Evolutionary conservation across 2,888 invertebrate genomes (phyloP).

Genomic region (Cetonia aurata): DNA sequence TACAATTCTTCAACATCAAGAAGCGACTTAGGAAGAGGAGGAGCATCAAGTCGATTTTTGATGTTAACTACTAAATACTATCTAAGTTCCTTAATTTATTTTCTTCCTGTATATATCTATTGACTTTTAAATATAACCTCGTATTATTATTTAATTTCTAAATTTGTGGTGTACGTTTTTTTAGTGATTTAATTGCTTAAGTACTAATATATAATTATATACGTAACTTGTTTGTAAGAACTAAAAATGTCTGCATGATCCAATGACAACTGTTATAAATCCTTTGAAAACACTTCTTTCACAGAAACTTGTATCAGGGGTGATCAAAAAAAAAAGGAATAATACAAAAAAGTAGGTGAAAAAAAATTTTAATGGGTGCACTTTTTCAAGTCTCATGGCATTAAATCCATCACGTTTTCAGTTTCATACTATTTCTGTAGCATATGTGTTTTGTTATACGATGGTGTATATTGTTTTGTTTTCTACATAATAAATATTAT

Average conservation of each 20-base stretch:
- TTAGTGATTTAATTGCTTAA: background rate
- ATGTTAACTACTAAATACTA: constrained; percentile 41
- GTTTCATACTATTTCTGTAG: background rate
- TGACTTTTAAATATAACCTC: constrained; percentile 1
- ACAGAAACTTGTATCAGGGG: too few relatives aligned
- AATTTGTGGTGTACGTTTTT: constrained; percentile 1
- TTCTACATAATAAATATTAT: constrained; percentile 8
- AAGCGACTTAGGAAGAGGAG: constrained; percentile 39
- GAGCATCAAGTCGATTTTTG: constrained; percentile 44
- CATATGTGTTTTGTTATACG: background rate
- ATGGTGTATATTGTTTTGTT: constrained; percentile 3
- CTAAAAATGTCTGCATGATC: too few relatives aligned
- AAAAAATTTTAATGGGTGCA: too few relatives aligned
- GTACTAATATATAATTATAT: too few relatives aligned
- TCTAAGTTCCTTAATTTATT: constrained; percentile 13
- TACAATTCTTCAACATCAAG: constrained; percentile 40
- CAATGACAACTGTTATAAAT: too few relatives aligned
- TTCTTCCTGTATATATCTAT: background rate
- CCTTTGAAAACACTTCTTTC: too few relatives aligned
- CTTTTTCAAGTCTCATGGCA: background rate
- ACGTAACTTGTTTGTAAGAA: too few relatives aligned
- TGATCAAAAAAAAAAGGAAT: too few relatives aligned
- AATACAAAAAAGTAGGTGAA: too few relatives aligned
- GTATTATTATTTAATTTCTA: background rate
- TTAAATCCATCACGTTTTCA: background rate